Base-by-base conservation (phyloP, 2,888 invertebrate species). In the Bhutanitis thaidina region DNA sequence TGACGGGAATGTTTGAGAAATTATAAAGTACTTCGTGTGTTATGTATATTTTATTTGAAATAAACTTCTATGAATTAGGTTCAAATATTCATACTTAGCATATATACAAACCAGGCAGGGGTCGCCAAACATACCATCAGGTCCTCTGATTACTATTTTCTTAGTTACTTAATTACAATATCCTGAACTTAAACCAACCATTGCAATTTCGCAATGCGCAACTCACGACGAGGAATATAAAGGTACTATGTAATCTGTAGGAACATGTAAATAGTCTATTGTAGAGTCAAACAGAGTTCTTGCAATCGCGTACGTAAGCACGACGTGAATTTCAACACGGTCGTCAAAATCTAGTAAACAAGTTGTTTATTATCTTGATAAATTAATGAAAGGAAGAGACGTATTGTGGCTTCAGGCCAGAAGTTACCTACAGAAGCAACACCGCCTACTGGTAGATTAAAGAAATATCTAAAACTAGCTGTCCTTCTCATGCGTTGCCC, bases 301-400 rank as follows among this genome's bases (percentile, higher is more conserved):
- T 35, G 14, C 25, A 13, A 44, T 35, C 20, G 16, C 35, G 13
- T 29, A 10, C 12, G 1, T 8, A 15, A 30, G n/a, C 37, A 29
- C 45, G 37, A 29, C 29, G 36, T 25, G 34, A 43, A 36, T 44
- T 25, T 36, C 10, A 45, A 44, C n/a, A 20, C 27, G 15, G 9
- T 32, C 20, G 34, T 45, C 45, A 37, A 45, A 45, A 37, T 29
- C 7, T 7, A 45, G 13, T 36, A 29, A 29, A 37, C 27, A 15
- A 7, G 36, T 9, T 29, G 37, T 36, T 16, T 43, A 43, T 43
- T 45, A 45, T 37, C n/a, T 2, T 30, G 27, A 35, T 14, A 44
- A 10, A 27, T 35, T 43, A 34, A 34, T 9, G 10, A 36, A 38
- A 38, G 12, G 38, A 8, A 27, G 10, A 41, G 15, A 35, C 15